Evolutionary conservation across 2,797 vertebrate species (phyloP), one percentile per base, ranked within the genome.

Genomic region (Holocentrus rufus): DNA sequence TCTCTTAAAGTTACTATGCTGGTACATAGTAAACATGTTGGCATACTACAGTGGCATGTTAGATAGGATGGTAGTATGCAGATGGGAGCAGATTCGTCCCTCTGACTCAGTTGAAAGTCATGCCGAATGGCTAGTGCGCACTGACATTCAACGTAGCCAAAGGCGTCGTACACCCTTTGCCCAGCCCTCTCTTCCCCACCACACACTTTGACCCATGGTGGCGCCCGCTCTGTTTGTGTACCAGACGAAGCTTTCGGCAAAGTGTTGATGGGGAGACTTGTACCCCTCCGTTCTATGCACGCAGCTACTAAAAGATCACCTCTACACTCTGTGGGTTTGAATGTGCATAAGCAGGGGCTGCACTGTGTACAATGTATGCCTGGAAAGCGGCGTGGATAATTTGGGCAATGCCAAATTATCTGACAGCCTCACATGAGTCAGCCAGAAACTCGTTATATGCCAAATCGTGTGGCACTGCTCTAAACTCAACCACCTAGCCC

Each of bases 61-160:
- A 77, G 84, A 71, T 44, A 61, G 65, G 74, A 67, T 66, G 66
- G 65, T 81, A 74, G 77, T 82, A 84, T 88, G 85, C 61, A 74
- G 73, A 85, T 71, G 69, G 76, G 76, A 72, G 64, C 76, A 42
- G 72, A 76, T 69, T 76, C 52, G 15, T 69, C 53, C 13, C 20
- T 80, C 67, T 85, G 86, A 83, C 65, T 84, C 84, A 65, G 73
- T 46, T 59, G 74, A 52, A 77, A 60, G 68, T 84, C 73, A 84
- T 65, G 76, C 81, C 88, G 83, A 91, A 91, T 90, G 90, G 68
- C 77, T 82, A 54, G 73, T 83, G 84, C 84, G 72, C 83, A 20
- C 84, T 90, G 88, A 89, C 90, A 92, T 92, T 92, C 88, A 91
- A 74, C 76, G 57, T 79, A 78, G 86, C 91, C 80, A 86, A 86